Evolutionary conservation across 92 coral and sea anemone species (phyloP).

Genomic region (Heliopora coerulea): DNA sequence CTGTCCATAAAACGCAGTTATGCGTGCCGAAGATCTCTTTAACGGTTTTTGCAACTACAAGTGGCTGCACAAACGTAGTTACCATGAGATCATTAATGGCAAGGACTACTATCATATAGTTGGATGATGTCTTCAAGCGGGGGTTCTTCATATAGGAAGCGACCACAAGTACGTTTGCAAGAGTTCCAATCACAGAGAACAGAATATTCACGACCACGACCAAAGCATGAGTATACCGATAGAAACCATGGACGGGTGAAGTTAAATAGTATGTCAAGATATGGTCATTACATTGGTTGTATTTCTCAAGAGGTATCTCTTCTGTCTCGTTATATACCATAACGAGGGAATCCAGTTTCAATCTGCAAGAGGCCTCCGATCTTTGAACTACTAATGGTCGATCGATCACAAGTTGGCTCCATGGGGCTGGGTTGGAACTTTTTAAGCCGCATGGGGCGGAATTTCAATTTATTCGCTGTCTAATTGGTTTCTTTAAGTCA

Average conservation of each 20-base stretch:
- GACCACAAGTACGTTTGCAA: neutral
- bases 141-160: neutral
- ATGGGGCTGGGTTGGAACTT: no score
- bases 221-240: neutral
- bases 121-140: constrained; percentile 13
- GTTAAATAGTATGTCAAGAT: no score
- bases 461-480: no score
- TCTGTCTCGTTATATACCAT: no score
- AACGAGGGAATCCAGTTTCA: no score
- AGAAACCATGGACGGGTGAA: neutral
- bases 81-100: neutral
- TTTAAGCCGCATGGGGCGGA: no score
- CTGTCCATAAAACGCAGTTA: neutral
- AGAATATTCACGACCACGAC: neutral
- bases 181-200: neutral
- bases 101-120: neutral
- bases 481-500: no score
- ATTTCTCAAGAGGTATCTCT: no score
- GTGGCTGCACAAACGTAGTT: neutral
- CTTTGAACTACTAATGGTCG: no score
- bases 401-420: no score
- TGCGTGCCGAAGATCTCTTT: neutral
- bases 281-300: no score
- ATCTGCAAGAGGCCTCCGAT: no score
- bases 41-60: neutral